phyloP scores from a whole-genome alignment of 2,888 invertebrate genomes.

The Stomorhina lunata region DNA sequence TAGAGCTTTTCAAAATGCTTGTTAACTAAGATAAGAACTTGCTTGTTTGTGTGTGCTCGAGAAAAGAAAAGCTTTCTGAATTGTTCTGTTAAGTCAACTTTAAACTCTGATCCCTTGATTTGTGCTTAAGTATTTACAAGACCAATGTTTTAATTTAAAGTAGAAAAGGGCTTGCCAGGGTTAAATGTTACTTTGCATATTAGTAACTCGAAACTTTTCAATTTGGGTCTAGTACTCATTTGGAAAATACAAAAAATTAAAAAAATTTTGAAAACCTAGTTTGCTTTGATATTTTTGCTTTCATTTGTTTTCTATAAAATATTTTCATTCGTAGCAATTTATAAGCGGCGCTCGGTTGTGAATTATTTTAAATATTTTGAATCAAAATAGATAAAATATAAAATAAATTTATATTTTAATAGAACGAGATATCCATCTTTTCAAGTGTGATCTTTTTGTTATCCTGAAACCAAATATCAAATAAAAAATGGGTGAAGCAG shows the following conservation, averaged over 20 bases:
- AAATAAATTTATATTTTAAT: background rate
- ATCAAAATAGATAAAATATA: background rate
- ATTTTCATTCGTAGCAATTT: slow-evolving; percentile 12
- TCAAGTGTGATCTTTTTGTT: slow-evolving; percentile 3
- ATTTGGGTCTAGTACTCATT: background rate
- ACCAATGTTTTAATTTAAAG: no score
- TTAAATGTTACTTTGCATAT: background rate
- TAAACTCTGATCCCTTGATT: no score
- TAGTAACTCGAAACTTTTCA: background rate
- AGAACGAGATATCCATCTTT: slow-evolving; percentile 8
- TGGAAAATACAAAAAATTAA: background rate
- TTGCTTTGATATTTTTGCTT: slow-evolving; percentile 41
- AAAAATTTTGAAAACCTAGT: background rate
- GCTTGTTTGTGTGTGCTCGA: no score
- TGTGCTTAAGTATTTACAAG: no score
- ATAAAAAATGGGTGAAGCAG: background rate
- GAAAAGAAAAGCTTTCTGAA: no score
- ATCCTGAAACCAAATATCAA: background rate
- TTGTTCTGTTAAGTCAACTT: no score
- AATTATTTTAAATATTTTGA: slow-evolving; percentile 69
- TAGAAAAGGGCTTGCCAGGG: background rate
- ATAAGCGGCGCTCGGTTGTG: slow-evolving; percentile 71
- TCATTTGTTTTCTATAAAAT: slow-evolving; percentile 6
- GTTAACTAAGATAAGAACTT: no score
- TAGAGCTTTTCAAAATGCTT: no score